Evolutionary conservation across 2,888 invertebrate genomes (phyloP), one percentile per base, ranked within the genome.

Genomic region (Lutraria lutraria): DNA sequence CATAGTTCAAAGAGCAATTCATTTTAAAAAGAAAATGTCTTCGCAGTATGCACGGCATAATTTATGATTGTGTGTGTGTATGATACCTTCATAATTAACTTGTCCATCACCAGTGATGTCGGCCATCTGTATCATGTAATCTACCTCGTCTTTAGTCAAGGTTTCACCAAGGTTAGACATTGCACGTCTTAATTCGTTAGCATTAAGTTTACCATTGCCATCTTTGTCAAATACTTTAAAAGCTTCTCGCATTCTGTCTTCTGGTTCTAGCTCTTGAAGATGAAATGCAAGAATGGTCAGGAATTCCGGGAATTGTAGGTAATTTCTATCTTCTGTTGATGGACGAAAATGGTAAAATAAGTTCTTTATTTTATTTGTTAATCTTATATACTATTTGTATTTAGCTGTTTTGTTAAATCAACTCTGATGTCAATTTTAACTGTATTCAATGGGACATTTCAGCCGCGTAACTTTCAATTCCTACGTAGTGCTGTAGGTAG

Each of bases 41-140:
- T 43, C 43, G 43, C 43, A 43, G 43, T 8, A 43, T 43, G 43
- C 43, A 4, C 43, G 43, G 8, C 43, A 43, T 43, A n/a, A n/a
- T n/a, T n/a, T n/a, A 43, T 43, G 43, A 43, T 43, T 43, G 43
- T 43, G 8, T 43, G 43, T 43, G 8, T 43, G 43, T 43, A 43
- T 43, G 8, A 56, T 88, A 91, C 91, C 91, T 88, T 92, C 92
- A 85, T 92, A 92, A 56, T 92, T 92, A 4, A 92, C 88, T 34
- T 88, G 89, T 31, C 92, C 92, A 34, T 92, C 92, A 16, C 92
- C 92, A 29, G 87, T 88, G 25, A 88, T 72, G 56, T 92, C 92
- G 19, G 92, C 87, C 79, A 85, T 85, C 56, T 63, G 56, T 21
- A 92, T 89, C 92, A 92, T 92, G 63, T 88, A 88, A 29, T 92